Evolutionary conservation across 1,140 invertebrate species (phyloP), one percentile per base, ranked within the genome.

Genomic region (Ceratitis capitata): DNA sequence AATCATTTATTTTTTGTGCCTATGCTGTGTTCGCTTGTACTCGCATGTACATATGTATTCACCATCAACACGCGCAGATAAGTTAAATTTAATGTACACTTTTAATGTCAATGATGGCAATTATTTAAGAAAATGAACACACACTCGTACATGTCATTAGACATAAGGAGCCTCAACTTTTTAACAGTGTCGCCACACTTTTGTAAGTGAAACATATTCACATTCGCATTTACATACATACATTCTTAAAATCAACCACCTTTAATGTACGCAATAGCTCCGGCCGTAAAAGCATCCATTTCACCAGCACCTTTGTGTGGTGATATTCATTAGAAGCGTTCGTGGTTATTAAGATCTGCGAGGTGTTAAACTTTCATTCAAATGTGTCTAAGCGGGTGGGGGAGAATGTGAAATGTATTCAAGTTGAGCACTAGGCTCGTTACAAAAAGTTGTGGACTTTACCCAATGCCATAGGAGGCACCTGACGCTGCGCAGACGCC

Each of bases 81-180:
- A 69, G 61, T 69, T 35, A 69, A 69, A 69, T 69, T 69, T 69
- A 69, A 69, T 69, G 61, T 69, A 19, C 61, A 32, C 29, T 69
- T 69, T 69, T 69, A 32, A 69, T 35, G 61, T 32, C 61, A 69
- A 69, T 35, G 61, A 69, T 69, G 61, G 61, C 61, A 69, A 69
- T 69, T 69, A 69, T 69, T 69, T 69, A 69, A 19, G 12, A 12
- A 69, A 69, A 35, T 69, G 61, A 32, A 69, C 61, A 16, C 29
- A 12, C 39, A 35, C n/a, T n/a, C 32, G 14, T 19, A 69, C 32
- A 16, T 69, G 29, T 35, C 61, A 69, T 69, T 69, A 35, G 61
- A 19, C 61, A 39, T 69, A 69, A 39, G 61, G 32, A 69, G 29
- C n/a, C n/a, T 2, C 61, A 3, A 39, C 14, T 69, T 35, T 69